Percentiles rank a stretch among this genome's conserved stretches.
These are phyloP conservation scores for Atherix ibis DNA, from an alignment of 2,888 invertebrate genomes.

Conservation along the genomic window DNA sequence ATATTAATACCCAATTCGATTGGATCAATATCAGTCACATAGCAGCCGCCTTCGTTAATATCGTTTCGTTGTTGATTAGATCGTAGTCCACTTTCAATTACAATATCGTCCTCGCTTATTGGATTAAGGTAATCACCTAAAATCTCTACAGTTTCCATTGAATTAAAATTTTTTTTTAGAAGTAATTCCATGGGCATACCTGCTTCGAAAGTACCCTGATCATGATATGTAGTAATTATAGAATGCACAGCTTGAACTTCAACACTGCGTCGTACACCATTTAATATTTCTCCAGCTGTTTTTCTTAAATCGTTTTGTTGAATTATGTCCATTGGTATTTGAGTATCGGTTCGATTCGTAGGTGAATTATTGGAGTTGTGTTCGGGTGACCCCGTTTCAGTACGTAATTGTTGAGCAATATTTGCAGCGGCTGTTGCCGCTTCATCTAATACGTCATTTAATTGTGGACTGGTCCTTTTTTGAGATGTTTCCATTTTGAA, in stretches of 20 bases:
- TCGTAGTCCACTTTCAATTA: constrained; percentile 58
- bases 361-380: not conserved
- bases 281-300: constrained; percentile 43
- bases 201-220: too few species aligned
- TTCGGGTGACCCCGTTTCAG: constrained; percentile 5
- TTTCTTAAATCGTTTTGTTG: constrained; percentile 34
- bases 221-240: constrained; percentile 29
- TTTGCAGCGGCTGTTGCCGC: constrained; percentile 27
- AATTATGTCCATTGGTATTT: constrained; percentile 8
- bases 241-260: constrained; percentile 40
- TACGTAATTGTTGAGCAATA: constrained; percentile 25
- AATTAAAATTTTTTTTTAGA: too few species aligned
- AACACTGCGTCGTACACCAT: constrained; percentile 41
- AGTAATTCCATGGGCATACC: constrained; percentile 22
- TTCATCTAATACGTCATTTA: constrained; percentile 23
- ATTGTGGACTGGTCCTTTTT: constrained; percentile 11
- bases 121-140: constrained; percentile 46
- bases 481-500: constrained; percentile 34
- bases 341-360: not conserved
- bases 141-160: too few species aligned
- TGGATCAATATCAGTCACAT: constrained; percentile 31
- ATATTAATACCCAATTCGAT: constrained; percentile 32
- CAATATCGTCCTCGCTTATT: constrained; percentile 63
- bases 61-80: constrained; percentile 34
- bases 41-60: constrained; percentile 21